Evolutionary conservation across 2,797 vertebrate species (phyloP), one percentile per base, ranked within the genome.

Genomic region (Poeciliopsis paucimaculata): DNA sequence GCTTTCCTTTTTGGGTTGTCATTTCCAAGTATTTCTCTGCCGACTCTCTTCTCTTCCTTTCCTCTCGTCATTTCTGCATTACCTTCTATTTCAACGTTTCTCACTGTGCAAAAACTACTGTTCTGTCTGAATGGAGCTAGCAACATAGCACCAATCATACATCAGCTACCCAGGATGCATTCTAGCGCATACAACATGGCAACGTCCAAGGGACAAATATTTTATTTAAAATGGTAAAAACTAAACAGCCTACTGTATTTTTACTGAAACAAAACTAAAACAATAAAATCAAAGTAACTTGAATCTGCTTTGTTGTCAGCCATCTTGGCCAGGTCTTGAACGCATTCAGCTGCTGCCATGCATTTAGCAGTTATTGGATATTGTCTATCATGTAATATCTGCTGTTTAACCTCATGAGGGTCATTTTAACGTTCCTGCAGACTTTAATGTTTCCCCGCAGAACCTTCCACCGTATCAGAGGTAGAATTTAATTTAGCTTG

Each of bases 401-500:
- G n/a, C 41, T 16, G 68, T 45, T 71, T 71, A 15, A 71, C 26
- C 26, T 28, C 41, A 71, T 13, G 23, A 71, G 26, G 68, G 41
- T 15, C 41, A 12, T 71, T 71, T 45, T 45, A 71, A 70, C 23
- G 45, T 45, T 71, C 68, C 26, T 43, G 68, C 68, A 71, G 68
- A 28, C 26, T 41, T 16, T n/a, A 71, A 71, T 28, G 26, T 28
- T 45, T 26, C 68, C 68, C 68, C 28, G 5, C 41, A 71, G 68
- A 45, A 45, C 26, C 41, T 26, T 71, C n/a, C 68, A 71, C 41
- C 16, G 26, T 16, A 45, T 71, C 45, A 71, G 12, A n/a, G 43
- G 68, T 45, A 71, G 41, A 28, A 8, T 45, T 16, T 71, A 71
- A 71, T 55, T 77, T 71, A 57, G 41, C 53, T 64, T 60, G n/a